phyloP scores from a whole-genome alignment of 2,888 invertebrate species.

The Drosophila lacicola region DNA sequence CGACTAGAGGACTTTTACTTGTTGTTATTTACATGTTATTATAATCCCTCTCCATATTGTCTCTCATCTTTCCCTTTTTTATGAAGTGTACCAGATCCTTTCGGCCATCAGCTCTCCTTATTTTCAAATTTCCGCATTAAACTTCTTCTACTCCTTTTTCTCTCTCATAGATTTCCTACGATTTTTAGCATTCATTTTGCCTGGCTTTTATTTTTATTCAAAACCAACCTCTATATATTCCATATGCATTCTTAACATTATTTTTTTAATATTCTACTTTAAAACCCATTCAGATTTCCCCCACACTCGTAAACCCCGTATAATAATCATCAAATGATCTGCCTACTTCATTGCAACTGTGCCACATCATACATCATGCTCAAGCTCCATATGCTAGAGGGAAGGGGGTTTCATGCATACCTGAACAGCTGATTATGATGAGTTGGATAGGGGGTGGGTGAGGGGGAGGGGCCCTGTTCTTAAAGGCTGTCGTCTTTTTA shows the following conservation, averaged over 20 bases:
- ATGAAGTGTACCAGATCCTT: too few relatives aligned
- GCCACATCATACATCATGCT: constrained; percentile 76
- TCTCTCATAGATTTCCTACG: too few relatives aligned
- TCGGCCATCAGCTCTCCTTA: too few relatives aligned
- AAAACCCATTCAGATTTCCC: constrained; percentile 15
- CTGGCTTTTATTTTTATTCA: background rate
- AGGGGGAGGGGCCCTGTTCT: too few relatives aligned
- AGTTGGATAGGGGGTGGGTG: background rate
- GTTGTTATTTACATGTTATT: too few relatives aligned
- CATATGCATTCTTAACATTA: background rate
- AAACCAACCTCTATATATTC: background rate
- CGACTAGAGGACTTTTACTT: too few relatives aligned
- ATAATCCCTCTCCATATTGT: too few relatives aligned
- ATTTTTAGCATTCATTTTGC: too few relatives aligned
- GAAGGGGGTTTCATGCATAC: constrained; percentile 60
- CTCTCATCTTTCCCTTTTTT: too few relatives aligned
- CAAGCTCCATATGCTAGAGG: constrained; percentile 20
- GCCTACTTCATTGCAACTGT: constrained; percentile 64
- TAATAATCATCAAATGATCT: constrained; percentile 66
- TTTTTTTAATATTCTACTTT: constrained; percentile 35
- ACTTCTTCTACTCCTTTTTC: too few relatives aligned
- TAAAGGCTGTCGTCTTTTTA: constrained; percentile 31
- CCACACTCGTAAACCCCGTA: constrained; percentile 17
- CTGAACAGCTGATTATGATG: constrained; percentile 59
- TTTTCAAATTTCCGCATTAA: too few relatives aligned